Evolutionary conservation across 1,140 invertebrate species (phyloP).

Genomic region (Lutraria rhynchaena): DNA sequence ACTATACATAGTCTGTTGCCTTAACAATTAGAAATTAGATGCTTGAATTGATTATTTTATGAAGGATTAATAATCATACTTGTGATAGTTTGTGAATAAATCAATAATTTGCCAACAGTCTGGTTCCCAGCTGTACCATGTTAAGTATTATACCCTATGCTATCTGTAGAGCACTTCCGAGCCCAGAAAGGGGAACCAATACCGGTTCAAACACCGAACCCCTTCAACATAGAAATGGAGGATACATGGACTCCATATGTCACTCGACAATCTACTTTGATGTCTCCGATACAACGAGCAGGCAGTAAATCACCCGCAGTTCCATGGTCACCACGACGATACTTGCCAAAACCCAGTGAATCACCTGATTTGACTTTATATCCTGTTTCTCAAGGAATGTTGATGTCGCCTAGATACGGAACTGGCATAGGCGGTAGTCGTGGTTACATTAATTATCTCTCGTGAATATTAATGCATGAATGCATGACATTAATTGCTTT

Average conservation of each 20-base stretch:
- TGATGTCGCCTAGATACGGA: conserved; percentile 40
- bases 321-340: conserved; percentile 30
- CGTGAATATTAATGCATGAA: neutral
- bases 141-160: neutral
- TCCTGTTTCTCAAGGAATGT: conserved; percentile 35
- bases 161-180: conserved; percentile 58
- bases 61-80: no score
- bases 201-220: conserved; percentile 55
- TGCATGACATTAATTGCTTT: no score
- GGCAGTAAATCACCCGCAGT: conserved; percentile 44
- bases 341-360: conserved; percentile 30
- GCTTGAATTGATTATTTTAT: no score
- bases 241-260: conserved; percentile 59
- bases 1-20: no score
- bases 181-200: conserved; percentile 57
- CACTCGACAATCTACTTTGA: conserved; percentile 48
- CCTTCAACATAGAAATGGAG: conserved; percentile 51
- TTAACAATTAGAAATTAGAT: no score
- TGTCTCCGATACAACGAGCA: conserved; percentile 25
- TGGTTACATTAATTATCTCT: conserved; percentile 51
- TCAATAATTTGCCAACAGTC: no score
- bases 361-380: conserved; percentile 57
- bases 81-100: no score
- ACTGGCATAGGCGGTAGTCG: conserved; percentile 40
- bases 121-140: no score